Base-by-base conservation (phyloP, 2,797 vertebrate species). In the Rhinatrema bivittatum region DNA sequence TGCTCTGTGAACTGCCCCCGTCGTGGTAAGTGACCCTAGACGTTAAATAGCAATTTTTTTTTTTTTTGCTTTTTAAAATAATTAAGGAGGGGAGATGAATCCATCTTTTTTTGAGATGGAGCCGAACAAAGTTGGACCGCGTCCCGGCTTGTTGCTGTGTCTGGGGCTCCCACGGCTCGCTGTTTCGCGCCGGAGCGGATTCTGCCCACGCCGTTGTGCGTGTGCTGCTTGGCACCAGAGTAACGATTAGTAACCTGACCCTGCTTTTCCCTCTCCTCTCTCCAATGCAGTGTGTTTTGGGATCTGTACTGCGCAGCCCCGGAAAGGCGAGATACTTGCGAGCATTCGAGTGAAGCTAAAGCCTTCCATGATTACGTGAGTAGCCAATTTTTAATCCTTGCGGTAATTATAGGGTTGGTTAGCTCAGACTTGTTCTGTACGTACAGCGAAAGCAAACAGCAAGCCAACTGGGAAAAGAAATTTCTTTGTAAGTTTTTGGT, bases 321-420 rank as follows among this genome's bases (percentile, higher is more conserved):
- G 23, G 95, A 98, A 83, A 91, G 95, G 70, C 80, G 95, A 82
- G 95, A 98, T 77, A 93, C 94, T 76, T 98, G 95, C 86, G 95
- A 98, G 82, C 95, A 98, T 81, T 98, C 95, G 65, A 98, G 95
- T 44, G 95, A 98, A 90, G 94, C 94, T 7, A 98, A 98, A 81
- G 95, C 95, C 77, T 98, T 98, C 86, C 95, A 98, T 77, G 95
- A 98, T 85, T 98, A 98, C 8, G 95, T 98, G 87, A 95, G 95
- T 90, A 80, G 73, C 69, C 50, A 46, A 57, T 68, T 77, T 79
- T 63, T 78, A 53, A 72, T 83, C 59, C 66, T 62, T 39, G 49
- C 29, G 42, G 61, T 72, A 61, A 75, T 79, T 71, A 64, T 25
- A 52, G 67, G 16, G 50, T 63, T 53, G 71, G 62, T 47, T 60